Percentiles rank a stretch among this genome's conserved stretches.
These are phyloP conservation scores for Drosophila gunungcola DNA, from an alignment of 1,140 invertebrate species.

Conservation along the genomic window DNA sequence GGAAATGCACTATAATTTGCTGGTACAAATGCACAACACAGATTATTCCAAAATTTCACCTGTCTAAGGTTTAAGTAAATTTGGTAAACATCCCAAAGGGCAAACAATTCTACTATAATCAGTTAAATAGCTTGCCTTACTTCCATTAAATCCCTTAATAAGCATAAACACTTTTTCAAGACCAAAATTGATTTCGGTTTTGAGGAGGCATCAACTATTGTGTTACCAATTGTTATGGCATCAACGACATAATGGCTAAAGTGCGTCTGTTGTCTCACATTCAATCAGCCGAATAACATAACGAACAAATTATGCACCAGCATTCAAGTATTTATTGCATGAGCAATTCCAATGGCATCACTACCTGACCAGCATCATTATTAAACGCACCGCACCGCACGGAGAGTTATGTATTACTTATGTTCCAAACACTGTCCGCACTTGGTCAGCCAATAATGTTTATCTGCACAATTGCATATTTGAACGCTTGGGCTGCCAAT, in stretches of 20 bases:
- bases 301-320: conserved; percentile 44
- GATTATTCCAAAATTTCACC: not conserved
- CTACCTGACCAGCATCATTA: conserved; percentile 38
- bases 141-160: not conserved
- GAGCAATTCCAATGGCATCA: conserved; percentile 19
- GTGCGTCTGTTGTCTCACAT: conserved; percentile 31
- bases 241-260: conserved; percentile 2
- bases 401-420: conserved; percentile 55
- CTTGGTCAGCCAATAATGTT: conserved; percentile 64
- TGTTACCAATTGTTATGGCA: not conserved
- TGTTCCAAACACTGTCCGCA: conserved; percentile 55
- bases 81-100: not conserved
- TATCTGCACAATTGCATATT: conserved; percentile 67
- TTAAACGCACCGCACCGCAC: conserved; percentile 17
- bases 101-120: not conserved
- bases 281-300: conserved; percentile 37
- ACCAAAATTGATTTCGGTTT: not conserved
- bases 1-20: not conserved
- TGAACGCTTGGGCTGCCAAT: conserved; percentile 56
- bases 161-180: not conserved
- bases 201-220: not conserved
- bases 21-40: no score
- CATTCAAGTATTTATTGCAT: conserved; percentile 20
- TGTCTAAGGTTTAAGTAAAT: not conserved
- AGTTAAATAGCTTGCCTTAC: conserved; percentile 10